Percentiles rank a stretch among this genome's conserved stretches.
Conservation (phyloP, 1,140 invertebrate genomes). For the Proales similis region DNA sequence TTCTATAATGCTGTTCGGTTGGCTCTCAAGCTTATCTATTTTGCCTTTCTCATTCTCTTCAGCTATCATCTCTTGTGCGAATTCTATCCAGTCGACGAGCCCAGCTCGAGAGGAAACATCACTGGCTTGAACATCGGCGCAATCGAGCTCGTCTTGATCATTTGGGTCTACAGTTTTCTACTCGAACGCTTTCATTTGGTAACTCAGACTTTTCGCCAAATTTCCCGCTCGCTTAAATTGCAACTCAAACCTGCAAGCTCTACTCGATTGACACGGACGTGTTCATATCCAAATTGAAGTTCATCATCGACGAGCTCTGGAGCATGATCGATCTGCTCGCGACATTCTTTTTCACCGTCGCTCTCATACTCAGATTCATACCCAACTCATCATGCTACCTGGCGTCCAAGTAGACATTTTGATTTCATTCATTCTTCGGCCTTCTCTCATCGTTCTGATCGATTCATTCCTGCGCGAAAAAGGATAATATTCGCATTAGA, state of each 20-base stretch:
- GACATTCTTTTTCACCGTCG: constrained; percentile 8
- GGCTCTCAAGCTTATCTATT: background rate
- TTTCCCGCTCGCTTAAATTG: too few relatives aligned
- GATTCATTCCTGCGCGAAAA: too few relatives aligned
- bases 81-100: constrained; percentile 5
- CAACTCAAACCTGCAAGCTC: too few relatives aligned
- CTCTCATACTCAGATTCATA: constrained; percentile 9
- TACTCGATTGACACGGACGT: constrained; percentile 27
- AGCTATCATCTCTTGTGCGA: constrained; percentile 23
- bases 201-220: constrained; percentile 1
- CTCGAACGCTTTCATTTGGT: constrained; percentile 22
- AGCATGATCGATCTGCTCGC: background rate
- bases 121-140: background rate
- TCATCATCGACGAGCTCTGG: background rate
- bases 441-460: too few relatives aligned
- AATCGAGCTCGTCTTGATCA: constrained; percentile 5
- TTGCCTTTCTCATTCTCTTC: background rate
- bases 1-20: background rate
- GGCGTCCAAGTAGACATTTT: too few relatives aligned
- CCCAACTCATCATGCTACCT: background rate
- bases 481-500: constrained; percentile 5
- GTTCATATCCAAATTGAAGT: constrained; percentile 10
- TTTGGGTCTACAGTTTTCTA: constrained; percentile 25
- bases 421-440: too few relatives aligned
- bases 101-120: background rate